Evolutionary conservation across 2,797 vertebrate species (phyloP), one percentile per base, ranked within the genome.

Genomic region (Periparus ater): DNA sequence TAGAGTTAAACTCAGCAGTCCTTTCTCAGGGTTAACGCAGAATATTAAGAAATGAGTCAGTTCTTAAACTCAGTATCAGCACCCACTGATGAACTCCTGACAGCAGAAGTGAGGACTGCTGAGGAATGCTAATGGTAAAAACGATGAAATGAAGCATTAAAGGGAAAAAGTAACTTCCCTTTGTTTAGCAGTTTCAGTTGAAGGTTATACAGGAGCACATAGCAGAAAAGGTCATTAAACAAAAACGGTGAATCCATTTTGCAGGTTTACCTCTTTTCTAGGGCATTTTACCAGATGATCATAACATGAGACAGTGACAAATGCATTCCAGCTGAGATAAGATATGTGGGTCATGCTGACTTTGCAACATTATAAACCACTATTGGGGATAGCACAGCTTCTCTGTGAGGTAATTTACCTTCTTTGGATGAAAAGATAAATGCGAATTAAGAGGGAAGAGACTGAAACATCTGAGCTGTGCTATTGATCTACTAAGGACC

Each of bases 401-500:
- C 81, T 91, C 81, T 38, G 72, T 75, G 70, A 90, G 75, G 88
- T 91, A 88, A 94, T 94, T 95, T 93, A 87, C 95, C 81, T 95
- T 94, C 91, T 93, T 91, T 58, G 70, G 91, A 89, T 94, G 94
- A 91, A 92, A 95, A 93, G 93, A 96, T 89, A 89, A 90, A 96
- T 89, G 89, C 8, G 81, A 95, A 96, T 95, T 93, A 95, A 94
- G 89, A 88, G 80, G 58, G 45, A 92, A 91, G 88, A 88, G 58
- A 73, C 91, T 89, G 86, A 94, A 95, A 85, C 68, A 80, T 88
- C 85, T 81, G 91, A 93, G 95, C 91, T 85, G 68, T 47, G 68
- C 82, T 96, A 96, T 93, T 95, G 95, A 97, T 96, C 94, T 89
- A 32, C 78, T 91, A 51, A 88, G 92, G 88, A 89, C 92, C 89